Evolutionary conservation across 2,797 vertebrate species (phyloP).

Genomic region (Sebastes steindachneri): DNA sequence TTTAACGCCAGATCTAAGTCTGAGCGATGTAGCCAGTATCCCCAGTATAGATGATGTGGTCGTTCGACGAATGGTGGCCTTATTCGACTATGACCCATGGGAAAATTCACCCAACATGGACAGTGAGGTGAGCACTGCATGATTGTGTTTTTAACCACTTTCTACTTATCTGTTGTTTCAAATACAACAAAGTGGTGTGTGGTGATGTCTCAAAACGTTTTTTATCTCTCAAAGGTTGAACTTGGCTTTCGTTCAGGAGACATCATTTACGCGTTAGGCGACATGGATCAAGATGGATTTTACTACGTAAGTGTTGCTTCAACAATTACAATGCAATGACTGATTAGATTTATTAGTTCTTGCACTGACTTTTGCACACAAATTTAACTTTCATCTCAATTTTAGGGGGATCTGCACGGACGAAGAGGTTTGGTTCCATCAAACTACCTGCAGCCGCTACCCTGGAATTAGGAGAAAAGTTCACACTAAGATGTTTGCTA

Average conservation of each 20-base stretch:
- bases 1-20: constrained; percentile 54
- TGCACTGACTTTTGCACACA: background rate
- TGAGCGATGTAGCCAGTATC: constrained; percentile 48
- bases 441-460: constrained; percentile 88
- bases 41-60: constrained; percentile 51
- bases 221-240: constrained; percentile 83
- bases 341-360: background rate
- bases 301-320: constrained; percentile 87
- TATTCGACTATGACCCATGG: constrained; percentile 93
- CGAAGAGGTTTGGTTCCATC: constrained; percentile 92
- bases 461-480: constrained; percentile 71
- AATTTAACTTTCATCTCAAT: constrained; percentile 24
- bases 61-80: constrained; percentile 89
- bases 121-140: constrained; percentile 84
- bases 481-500: background rate
- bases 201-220: background rate
- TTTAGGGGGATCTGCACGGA: constrained; percentile 91
- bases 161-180: background rate
- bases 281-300: constrained; percentile 95
- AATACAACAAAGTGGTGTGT: background rate
- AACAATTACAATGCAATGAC: background rate
- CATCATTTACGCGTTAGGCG: constrained; percentile 91
- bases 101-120: constrained; percentile 94
- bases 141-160: background rate
- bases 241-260: constrained; percentile 91